Percentiles rank a stretch among this genome's conserved stretches.
These are phyloP conservation scores for Protaetia brevitarsis DNA, from an alignment of 1,140 invertebrate genomes.

Conservation along the genomic window DNA sequence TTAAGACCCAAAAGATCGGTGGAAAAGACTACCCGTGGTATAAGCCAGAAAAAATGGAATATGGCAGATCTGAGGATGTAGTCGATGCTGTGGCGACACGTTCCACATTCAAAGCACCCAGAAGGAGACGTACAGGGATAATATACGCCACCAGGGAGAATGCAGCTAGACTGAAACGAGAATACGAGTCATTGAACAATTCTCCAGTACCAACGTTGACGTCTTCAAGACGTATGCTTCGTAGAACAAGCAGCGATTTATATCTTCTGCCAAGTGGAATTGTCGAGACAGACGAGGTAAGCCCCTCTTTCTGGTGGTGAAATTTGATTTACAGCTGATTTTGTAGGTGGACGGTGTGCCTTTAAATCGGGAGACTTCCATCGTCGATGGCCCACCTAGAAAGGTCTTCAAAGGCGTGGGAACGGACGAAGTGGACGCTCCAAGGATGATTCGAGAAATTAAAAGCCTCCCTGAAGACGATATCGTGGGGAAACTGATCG, in stretches of 20 bases:
- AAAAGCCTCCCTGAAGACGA: slow-evolving; percentile 58
- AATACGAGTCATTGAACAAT: slow-evolving; percentile 10
- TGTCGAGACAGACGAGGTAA: background rate
- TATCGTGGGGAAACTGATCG: slow-evolving; percentile 59
- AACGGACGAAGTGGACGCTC: background rate
- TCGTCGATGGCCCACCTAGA: slow-evolving; percentile 30
- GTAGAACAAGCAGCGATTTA: slow-evolving; percentile 39
- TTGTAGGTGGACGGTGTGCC: background rate
- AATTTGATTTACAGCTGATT: background rate
- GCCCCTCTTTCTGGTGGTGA: background rate
- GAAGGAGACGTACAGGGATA: background rate
- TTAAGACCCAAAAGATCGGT: slow-evolving; percentile 70
- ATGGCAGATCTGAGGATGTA: slow-evolving; percentile 22
- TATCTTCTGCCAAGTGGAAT: slow-evolving; percentile 35
- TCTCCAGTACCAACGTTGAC: background rate
- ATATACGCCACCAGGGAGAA: slow-evolving; percentile 19
- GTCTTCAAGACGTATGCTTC: background rate
- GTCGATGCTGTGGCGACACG: background rate
- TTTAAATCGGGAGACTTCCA: slow-evolving; percentile 26
- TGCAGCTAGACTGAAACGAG: background rate
- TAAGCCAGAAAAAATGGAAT: slow-evolving; percentile 40
- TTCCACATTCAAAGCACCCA: background rate
- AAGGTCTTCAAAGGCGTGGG: slow-evolving; percentile 19
- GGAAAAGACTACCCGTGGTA: slow-evolving; percentile 71
- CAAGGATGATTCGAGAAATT: slow-evolving; percentile 17